Base-by-base conservation (phyloP, 2,113 vertebrate genomes). In the Alexandromys fortis region DNA sequence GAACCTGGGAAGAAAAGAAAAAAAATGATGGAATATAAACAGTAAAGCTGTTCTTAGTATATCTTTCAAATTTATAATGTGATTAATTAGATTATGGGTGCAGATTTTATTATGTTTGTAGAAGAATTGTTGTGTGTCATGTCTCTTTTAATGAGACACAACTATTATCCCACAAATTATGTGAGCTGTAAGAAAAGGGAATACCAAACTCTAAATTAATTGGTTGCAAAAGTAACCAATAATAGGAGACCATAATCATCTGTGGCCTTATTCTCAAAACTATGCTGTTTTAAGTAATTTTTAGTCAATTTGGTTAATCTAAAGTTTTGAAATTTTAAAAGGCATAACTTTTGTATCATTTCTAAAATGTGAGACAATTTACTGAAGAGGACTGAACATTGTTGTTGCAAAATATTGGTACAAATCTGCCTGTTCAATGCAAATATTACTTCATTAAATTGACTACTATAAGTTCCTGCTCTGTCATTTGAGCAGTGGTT, bases 1-100 rank as follows among this genome's bases (percentile, higher is more conserved):
- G 42, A 11, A 93, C 9, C 2, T n/a, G 85, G 10, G 1, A 79
- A 38, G 55, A 33, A 52, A 92, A 38, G 3, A 61, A 58, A 81
- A 55, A 7, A 4, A 58, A 0, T 5, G 17, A 7, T 77, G 33
- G 13, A 38, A 28, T 61, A 38, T 21, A 38, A 0, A 73, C 0
- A 49, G 9, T 77, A 35, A 81, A 67, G 91, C 24, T 38, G 35
- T 21, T 58, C 38, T 65, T 33, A 45, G 68, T 22, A 96, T 61
- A 30, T 13, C 33, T 42, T 78, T 67, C 1, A 65, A 63, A 79
- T 76, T 94, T 21, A 30, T 4, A 42, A 24, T 28, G 7, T 92
- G 61, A 92, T 68, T 91, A 94, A 78, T 35, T 70, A n/a, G 0
- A 47, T n/a, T 58, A 63, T 58, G 5, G 38, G 13, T 61, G 90